Conservation (phyloP, 2,113 vertebrate genomes). For the Ailurus styani region DNA sequence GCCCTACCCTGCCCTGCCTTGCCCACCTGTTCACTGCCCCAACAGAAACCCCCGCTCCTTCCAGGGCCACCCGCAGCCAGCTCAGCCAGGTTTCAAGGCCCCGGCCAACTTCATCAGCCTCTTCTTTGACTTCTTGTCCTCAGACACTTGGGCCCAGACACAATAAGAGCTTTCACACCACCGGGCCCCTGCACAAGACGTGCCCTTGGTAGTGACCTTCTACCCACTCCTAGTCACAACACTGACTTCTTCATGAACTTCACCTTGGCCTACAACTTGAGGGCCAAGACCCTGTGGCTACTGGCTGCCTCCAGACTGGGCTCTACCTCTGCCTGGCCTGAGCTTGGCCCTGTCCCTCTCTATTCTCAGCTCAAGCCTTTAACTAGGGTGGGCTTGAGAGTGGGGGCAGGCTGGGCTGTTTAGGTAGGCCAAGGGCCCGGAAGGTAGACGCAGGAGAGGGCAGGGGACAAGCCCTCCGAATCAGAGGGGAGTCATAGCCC, state of each 20-base stretch:
- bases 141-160: neutral
- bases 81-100: neutral
- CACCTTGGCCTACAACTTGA: neutral
- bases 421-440: neutral
- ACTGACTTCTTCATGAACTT: neutral
- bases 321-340: neutral
- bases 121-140: neutral
- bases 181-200: neutral
- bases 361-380: neutral
- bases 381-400: neutral
- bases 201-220: neutral
- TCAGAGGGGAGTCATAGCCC: neutral
- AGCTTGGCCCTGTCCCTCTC: neutral
- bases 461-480: too few relatives aligned
- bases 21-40: slow-evolving; percentile 30
- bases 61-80: neutral
- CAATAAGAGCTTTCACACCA: neutral
- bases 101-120: neutral
- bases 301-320: neutral
- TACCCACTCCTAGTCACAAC: neutral
- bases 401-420: neutral
- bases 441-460: neutral
- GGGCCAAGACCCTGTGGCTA: neutral
- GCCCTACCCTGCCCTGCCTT: slow-evolving; percentile 51
- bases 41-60: neutral